Evolutionary conservation across 2,113 vertebrate species (phyloP), one percentile per base, ranked within the genome.

Genomic region (Heterotilapia buettikoferi): DNA sequence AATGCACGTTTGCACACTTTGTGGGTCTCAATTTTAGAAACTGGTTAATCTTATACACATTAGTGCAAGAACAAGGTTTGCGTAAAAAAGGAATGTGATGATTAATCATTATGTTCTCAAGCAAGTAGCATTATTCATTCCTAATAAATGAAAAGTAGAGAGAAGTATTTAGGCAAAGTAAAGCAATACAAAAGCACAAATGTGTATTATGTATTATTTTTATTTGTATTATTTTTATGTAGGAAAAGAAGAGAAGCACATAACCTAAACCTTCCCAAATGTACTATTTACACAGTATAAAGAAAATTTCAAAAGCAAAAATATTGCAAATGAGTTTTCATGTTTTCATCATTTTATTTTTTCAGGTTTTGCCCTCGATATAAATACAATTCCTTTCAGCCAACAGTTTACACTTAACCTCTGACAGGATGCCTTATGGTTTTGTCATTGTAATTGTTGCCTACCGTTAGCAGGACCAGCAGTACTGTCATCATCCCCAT

Each of bases 401-500:
- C 73, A n/a, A n/a, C 16, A 78, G 1, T 78, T 50, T 52, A 50
- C 45, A 52, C 45, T 78, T 16, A 33, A 78, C 18, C 43, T 78
- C 45, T n/a, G 26, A 33, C 10, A 52, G 45, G 26, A 52, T 16
- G 26, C 0, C 6, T 29, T 33, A 13, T 8, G 4, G 18, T 52
- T 18, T 53, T 43, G 24, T 26, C 5, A 53, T 5, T 83, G 2
- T 52, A 26, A 57, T 18, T 26, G 26, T 31, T 56, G 9, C 84
- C 92, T 94, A 98, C 97, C 59, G 95, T 97, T 29, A 97, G 89
- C 33, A 98, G 86, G 6, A 59, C 89, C 54, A 98, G 95, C 18
- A 98, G 94, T 14, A 82, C 96, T 94, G 97, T 96, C 97, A 97
- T 97, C 54, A 97, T 94, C 5, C 97, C 97, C 71, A 98, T 86